Percentiles rank a stretch among this genome's conserved stretches.
Conservation (phyloP, 2,797 vertebrate species). For the Graptemys geographica region DNA sequence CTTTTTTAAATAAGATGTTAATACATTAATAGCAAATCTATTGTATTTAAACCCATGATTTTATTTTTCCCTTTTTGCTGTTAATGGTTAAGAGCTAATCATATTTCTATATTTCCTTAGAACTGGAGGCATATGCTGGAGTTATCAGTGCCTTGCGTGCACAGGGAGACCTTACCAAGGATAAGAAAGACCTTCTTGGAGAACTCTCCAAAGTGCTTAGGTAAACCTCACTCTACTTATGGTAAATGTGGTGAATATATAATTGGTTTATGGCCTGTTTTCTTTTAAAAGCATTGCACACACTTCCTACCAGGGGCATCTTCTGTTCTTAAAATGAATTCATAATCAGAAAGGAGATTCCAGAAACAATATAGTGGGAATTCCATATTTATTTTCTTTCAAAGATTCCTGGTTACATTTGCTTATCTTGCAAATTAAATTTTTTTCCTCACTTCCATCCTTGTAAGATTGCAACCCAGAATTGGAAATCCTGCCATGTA, state of each 20-base stretch:
- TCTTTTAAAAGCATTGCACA: not conserved
- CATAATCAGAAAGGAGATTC: not conserved
- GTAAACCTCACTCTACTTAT: conserved; percentile 78
- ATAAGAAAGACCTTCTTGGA: conserved; percentile 97
- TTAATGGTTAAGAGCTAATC: conserved; percentile 15
- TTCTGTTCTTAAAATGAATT: not conserved
- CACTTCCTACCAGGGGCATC: rapidly evolving
- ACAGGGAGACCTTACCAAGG: conserved; percentile 97
- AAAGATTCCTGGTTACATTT: not conserved
- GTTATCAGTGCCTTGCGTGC: conserved; percentile 98
- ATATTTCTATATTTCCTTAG: conserved; percentile 77
- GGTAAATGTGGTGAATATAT: not conserved
- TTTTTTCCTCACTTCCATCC: not conserved
- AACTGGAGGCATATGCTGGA: conserved; percentile 98
- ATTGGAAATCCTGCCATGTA: not conserved
- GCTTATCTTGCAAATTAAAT: not conserved
- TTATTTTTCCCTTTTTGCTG: not conserved
- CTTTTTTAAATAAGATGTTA: conserved; percentile 8
- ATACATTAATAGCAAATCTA: conserved; percentile 32
- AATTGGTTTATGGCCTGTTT: not conserved
- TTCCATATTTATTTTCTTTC: not conserved
- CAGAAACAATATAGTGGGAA: not conserved
- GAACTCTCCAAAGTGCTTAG: conserved; percentile 98
- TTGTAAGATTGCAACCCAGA: not conserved
- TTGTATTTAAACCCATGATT: not conserved